Base-by-base conservation (phyloP, 2,113 vertebrate genomes). In the Plotosus lineatus region DNA sequence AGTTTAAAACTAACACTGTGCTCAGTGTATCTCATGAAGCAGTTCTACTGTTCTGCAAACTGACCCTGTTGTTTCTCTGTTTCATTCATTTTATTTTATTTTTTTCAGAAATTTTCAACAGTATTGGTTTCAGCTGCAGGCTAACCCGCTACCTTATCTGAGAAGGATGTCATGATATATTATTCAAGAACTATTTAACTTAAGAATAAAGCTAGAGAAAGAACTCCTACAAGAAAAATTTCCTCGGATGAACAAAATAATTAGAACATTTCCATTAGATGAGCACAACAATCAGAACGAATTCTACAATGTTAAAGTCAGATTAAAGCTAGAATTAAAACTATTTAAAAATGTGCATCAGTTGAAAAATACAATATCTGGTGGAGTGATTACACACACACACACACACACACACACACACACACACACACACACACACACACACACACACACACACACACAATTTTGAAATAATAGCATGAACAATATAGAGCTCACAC, bases 1-100 rank as follows among this genome's bases (percentile, higher is more conserved):
- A 74, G 28, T 33, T 61, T 74, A 69, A 56, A 23, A 79, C n/a
- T n/a, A 83, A 86, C 66, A 42, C 23, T 2, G 40, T 44, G 40
- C 23, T 15, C 1, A 44, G 48, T n/a, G 0, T 0, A 36, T 14
- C 17, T 53, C 17, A 75, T n/a, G 21, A 75, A 75, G 50, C 11
- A n/a, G 12, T 40, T 55, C n/a, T 26, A 38, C 33, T 55, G 55
- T 12, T 38, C 72, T 7, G 31, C 9, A 10, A 10, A 53, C 50
- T 75, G 50, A n/a, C 50, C 33, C 46, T 33, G 66, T 15, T 14
- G 6, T 46, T n/a, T 50, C 46, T 50, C 69, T 51, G 6, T 19
- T 28, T 74, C 2, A 2, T 12, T 71, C 48, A 55, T 55, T 26
- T 56, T 26, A 56, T 26, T 23, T 60, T 28, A 4, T 60, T 6